These are phyloP conservation scores for Furcula furcula DNA, from an alignment of 2,888 invertebrate genomes.

Conservation along the genomic window DNA sequence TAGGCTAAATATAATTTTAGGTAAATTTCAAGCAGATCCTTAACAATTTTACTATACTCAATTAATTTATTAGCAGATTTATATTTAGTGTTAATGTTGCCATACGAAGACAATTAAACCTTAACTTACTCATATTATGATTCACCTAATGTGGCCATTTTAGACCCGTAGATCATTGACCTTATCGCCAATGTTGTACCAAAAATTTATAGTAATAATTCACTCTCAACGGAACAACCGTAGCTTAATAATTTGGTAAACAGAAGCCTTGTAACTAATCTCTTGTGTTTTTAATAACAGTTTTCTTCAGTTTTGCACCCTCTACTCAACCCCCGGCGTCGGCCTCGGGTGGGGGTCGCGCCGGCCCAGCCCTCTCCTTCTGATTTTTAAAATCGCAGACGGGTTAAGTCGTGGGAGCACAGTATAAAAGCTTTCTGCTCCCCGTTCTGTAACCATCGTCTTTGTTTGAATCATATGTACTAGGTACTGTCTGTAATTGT, in stretches of 20 bases:
- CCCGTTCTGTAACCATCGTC: constrained; percentile 31
- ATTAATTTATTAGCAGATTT: no score
- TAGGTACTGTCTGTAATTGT: no score
- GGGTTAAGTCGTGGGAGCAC: constrained; percentile 59
- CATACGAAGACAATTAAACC: no score
- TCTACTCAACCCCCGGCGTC: constrained; percentile 46
- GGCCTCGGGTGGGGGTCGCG: constrained; percentile 27
- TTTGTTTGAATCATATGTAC: constrained; percentile 31
- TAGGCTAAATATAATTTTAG: no score
- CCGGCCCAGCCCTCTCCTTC: constrained; percentile 46
- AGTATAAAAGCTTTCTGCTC: constrained; percentile 35
- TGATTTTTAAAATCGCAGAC: constrained; percentile 76
- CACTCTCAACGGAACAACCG: constrained; percentile 4
- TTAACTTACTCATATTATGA: no score
- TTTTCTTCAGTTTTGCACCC: constrained; percentile 65
- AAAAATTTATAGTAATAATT: no score
- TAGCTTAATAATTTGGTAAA: constrained; percentile 41
- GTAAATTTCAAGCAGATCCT: no score
- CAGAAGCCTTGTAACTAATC: constrained; percentile 61
- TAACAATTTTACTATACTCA: no score
- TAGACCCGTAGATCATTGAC: no score
- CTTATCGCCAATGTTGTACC: no score
- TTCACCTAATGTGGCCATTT: no score
- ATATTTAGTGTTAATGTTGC: no score
- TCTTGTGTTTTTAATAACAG: constrained; percentile 72